Base-by-base conservation (phyloP, 2,888 invertebrate species). In the Dugesia japonica region DNA sequence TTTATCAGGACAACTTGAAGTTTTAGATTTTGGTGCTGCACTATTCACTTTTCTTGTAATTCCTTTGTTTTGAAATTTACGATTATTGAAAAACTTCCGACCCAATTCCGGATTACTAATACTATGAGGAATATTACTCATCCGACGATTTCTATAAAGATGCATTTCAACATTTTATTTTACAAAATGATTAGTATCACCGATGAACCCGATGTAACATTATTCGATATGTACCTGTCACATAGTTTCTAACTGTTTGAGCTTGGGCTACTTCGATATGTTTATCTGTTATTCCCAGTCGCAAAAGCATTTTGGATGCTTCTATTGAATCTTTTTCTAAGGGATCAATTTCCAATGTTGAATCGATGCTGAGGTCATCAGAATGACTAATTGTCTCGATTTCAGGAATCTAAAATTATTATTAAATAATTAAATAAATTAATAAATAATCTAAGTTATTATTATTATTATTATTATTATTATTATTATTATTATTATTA, bases 171-270 rank as follows among this genome's bases (percentile, higher is more conserved):
- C 9, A 17, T 17, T 38, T 38, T 13, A 38, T 9, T 38, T 38
- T 38, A 13, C 38, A 38, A 38, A 38, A 9, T 38, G 17, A 38
- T 38, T 9, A 38, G 17, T 75, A 1, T 56, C 75, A 71, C 74
- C 76, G 77, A 31, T 85, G 84, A 9, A 85, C 81, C 71, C 81
- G 80, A 79, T 89, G 88, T 78, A 89, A 86, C 38, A 89, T 86
- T 78, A 90, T 89, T 71, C 90, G 86, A 83, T 89, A 90, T 72
- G 89, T 88, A 13, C 90, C 90, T 72, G 89, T 88, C 42, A 90
- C 86, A 79, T 88, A 87, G 80, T 88, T 89, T 74, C 88, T 85
- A 0, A 89, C 88, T 31, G 89, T 89, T 79, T 87, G 87, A 56
- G 85, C 85, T 26, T 86, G 84, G 26, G 88, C 86, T 42, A 86